Conservation (phyloP, 2,888 invertebrate genomes). For the Yponomeuta malinellus region DNA sequence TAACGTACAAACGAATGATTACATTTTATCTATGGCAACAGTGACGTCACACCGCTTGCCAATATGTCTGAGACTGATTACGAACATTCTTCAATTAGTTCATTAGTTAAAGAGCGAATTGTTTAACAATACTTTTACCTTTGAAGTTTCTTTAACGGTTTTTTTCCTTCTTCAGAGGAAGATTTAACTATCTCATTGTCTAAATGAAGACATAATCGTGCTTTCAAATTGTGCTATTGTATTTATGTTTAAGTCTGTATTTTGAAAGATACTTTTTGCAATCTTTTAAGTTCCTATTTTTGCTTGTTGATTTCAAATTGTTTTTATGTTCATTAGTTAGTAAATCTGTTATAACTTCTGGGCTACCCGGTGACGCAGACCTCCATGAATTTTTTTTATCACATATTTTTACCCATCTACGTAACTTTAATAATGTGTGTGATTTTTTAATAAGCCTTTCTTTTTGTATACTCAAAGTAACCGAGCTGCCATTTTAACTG, state of each 20-base stretch:
- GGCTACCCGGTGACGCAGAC: constrained; percentile 39
- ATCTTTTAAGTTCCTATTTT: constrained; percentile 72
- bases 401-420: neutral
- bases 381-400: no score
- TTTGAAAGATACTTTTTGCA: constrained; percentile 36
- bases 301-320: constrained; percentile 44
- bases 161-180: neutral
- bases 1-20: constrained; percentile 36
- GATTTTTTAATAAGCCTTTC: neutral
- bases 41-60: constrained; percentile 15
- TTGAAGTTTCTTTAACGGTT: neutral
- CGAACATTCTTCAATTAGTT: constrained; percentile 14
- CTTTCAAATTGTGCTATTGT: constrained; percentile 1
- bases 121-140: neutral
- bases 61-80: constrained; percentile 58
- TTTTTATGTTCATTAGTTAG: constrained; percentile 45
- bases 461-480: constrained; percentile 21
- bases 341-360: constrained; percentile 27
- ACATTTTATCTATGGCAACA: constrained; percentile 29
- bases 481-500: constrained; percentile 31
- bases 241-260: constrained; percentile 8
- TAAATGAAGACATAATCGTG: constrained; percentile 4
- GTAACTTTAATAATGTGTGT: constrained; percentile 18
- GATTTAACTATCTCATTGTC: neutral
- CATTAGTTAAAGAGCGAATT: constrained; percentile 2